Conservation (phyloP, 2,797 vertebrate genomes). For the Alcedo quadribrachys region DNA sequence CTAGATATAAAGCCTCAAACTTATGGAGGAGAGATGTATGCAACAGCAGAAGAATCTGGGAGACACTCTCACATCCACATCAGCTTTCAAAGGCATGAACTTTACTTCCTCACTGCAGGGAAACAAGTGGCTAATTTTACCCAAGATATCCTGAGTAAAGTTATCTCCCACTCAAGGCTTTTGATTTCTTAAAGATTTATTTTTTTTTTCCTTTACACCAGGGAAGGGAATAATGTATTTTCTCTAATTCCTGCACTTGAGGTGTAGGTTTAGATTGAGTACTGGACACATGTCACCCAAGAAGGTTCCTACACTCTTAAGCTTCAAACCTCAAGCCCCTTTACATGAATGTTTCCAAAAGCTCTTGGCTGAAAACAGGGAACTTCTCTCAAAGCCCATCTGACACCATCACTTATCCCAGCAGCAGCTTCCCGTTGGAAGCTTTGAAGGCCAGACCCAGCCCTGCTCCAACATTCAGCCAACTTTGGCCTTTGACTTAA, state of each 20-base stretch:
- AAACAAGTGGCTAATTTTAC: background rate
- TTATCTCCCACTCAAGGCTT: background rate
- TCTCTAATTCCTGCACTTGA: background rate
- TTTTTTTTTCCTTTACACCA: background rate
- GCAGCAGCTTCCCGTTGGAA: background rate
- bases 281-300: fast-evolving
- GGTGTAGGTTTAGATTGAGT: background rate
- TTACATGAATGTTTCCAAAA: background rate
- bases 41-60: background rate
- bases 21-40: fast-evolving
- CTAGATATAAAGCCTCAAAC: background rate
- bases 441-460: background rate
- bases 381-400: background rate
- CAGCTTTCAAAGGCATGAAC: background rate
- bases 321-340: background rate
- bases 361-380: background rate
- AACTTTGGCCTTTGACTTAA: background rate
- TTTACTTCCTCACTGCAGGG: background rate
- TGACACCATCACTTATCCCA: background rate
- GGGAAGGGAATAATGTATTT: background rate
- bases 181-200: background rate
- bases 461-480: background rate
- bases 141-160: background rate
- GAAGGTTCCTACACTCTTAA: background rate
- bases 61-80: fast-evolving